Conservation (phyloP, 2,888 invertebrate genomes). For the Tetragonisca angustula region DNA sequence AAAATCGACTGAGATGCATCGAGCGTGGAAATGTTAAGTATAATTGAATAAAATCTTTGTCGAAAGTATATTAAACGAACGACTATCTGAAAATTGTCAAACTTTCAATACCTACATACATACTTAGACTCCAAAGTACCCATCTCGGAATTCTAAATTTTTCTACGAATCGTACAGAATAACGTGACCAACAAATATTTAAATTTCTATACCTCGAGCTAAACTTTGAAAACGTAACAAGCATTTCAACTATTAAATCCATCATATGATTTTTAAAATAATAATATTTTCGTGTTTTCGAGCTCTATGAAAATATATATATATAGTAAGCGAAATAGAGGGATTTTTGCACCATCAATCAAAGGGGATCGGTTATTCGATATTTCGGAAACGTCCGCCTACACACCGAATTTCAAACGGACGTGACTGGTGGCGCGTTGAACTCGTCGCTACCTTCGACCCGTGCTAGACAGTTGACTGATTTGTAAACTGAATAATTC, state of each 20-base stretch:
- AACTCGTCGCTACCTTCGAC: constrained; percentile 37
- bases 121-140: background rate
- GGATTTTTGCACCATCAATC: too few relatives aligned
- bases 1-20: background rate
- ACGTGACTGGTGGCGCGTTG: constrained; percentile 25
- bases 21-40: background rate
- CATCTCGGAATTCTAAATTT: background rate
- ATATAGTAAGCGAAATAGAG: background rate
- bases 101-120: background rate
- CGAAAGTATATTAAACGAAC: background rate
- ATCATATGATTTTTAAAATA: too few relatives aligned
- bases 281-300: too few relatives aligned
- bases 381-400: background rate
- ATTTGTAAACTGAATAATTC: constrained; percentile 72
- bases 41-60: background rate
- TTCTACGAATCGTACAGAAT: background rate
- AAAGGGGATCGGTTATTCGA: background rate
- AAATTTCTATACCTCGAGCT: background rate
- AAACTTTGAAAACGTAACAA: background rate
- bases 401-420: background rate
- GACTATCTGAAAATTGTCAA: background rate
- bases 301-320: too few relatives aligned
- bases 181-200: background rate
- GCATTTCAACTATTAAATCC: background rate
- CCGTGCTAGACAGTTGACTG: constrained; percentile 53